Evolutionary conservation across 2,888 invertebrate species (phyloP), one percentile per base, ranked within the genome.

Genomic region (Mantis religiosa): DNA sequence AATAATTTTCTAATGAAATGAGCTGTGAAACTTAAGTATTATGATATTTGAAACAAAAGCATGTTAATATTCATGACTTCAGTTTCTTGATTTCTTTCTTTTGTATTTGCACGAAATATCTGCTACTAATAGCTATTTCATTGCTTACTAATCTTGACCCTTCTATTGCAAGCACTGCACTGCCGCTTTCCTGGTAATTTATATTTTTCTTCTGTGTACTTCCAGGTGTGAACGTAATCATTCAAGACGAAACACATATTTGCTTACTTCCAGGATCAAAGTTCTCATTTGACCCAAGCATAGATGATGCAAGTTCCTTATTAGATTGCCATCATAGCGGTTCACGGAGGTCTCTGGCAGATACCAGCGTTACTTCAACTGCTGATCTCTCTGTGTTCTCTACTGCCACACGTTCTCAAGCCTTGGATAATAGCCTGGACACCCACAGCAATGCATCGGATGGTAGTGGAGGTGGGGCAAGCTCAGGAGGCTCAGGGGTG

Each of bases 321-420:
- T 92, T 96, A 89, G 95, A 94, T 90, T 93, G 93, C 90, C 93
- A 94, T 83, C 94, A 94, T 90, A 94, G 95, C 90, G 96, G 97
- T 41, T 97, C 97, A 28, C 95, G 97, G 89, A 95, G 97, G 88
- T 97, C 97, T 87, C 94, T 97, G 90, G 97, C 97, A 28, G 97
- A 97, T 92, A 97, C 97, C 30, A 97, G 97, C 91, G 96, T 97
- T 88, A 97, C 97, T 54, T 97, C 97, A 87, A 97, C 97, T 0
- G 97, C 97, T 0, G 97, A 97, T 92, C 94, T 97, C 89, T 97
- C 97, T 91, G 96, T 97, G 91, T 96, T 97, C 93, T 93, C 93
- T 9, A 94, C 94, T 89, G 95, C 96, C 91, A 96, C 96, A 20
- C 94, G 96, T 88, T 96, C 96, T 20, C 96, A 96, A 92, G 96